Evolutionary conservation across 2,113 vertebrate genomes (phyloP).

Genomic region (Scytalopus superciliaris): DNA sequence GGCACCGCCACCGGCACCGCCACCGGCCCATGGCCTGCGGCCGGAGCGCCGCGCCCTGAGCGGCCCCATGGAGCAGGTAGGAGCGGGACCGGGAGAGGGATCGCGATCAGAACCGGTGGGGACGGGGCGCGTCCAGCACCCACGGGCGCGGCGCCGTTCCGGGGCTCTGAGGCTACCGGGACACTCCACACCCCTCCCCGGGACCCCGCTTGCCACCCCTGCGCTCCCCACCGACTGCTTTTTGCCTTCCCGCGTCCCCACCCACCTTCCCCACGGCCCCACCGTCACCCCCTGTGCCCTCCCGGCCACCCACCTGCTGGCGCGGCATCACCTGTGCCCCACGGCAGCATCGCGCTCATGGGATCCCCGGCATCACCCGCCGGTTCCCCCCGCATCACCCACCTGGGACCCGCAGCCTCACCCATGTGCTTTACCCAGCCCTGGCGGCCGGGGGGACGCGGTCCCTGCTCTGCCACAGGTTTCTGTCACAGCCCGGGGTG

Average conservation of each 20-base stretch:
- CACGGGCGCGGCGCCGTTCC: neutral
- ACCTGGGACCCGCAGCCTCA: neutral
- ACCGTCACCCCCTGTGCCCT: neutral
- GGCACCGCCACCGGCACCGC: neutral
- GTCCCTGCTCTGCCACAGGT: neutral
- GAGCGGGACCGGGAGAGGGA: neutral
- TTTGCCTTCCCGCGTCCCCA: neutral
- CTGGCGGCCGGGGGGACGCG: neutral
- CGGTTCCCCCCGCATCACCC: neutral
- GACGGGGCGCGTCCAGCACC: neutral
- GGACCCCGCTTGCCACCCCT: neutral
- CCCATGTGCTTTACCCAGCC: neutral
- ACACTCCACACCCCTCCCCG: too few relatives aligned
- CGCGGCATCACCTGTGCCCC: neutral
- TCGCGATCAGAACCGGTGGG: neutral
- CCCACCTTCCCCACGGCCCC: neutral
- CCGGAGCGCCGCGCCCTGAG: neutral
- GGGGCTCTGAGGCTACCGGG: neutral
- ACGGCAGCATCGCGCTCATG: neutral
- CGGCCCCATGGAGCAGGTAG: constrained; percentile 67
- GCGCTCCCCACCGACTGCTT: neutral
- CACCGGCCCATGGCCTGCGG: neutral
- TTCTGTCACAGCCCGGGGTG: neutral
- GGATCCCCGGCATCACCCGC: neutral
- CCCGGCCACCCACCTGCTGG: neutral